A percentile compares a stretch with the other conserved stretches of the same genome.
Conservation (phyloP, 2,888 invertebrate species). For the Litoditis marina region DNA sequence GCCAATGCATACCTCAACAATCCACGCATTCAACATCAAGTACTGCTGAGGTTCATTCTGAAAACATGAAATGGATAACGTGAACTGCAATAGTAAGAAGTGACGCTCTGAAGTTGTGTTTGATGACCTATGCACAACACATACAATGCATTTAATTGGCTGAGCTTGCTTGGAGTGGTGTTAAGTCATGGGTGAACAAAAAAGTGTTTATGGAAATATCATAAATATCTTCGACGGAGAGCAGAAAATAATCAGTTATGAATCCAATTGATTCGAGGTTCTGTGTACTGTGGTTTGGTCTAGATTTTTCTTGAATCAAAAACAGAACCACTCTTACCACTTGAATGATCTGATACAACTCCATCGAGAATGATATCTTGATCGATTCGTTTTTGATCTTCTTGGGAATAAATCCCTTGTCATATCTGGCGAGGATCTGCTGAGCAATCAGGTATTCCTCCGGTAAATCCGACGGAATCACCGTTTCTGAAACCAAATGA, state of each 20-base stretch:
- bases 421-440: slow-evolving; percentile 30
- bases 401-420: slow-evolving; percentile 30
- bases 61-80: slow-evolving; percentile 14
- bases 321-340: slow-evolving; percentile 40
- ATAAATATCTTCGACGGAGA: too few relatives aligned
- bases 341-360: slow-evolving; percentile 58
- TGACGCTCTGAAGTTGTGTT: too few relatives aligned
- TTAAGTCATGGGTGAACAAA: too few relatives aligned
- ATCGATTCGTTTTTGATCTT: slow-evolving; percentile 34
- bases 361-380: slow-evolving; percentile 57
- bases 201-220: too few relatives aligned
- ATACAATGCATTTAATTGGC: too few relatives aligned
- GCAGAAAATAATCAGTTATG: too few relatives aligned
- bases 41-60: slow-evolving; percentile 60
- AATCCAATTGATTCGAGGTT: too few relatives aligned
- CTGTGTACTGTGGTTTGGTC: too few relatives aligned
- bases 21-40: slow-evolving; percentile 59
- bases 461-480: neutral
- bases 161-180: too few relatives aligned
- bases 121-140: too few relatives aligned
- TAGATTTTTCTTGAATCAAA: too few relatives aligned
- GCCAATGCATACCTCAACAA: slow-evolving; percentile 47
- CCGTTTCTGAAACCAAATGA: neutral
- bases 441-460: slow-evolving; percentile 38
- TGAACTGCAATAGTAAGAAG: too few relatives aligned